A percentile compares a stretch with the other conserved stretches of the same genome.
phyloP scores from a whole-genome alignment of 2,113 vertebrate species.

The Sorex araneus region DNA sequence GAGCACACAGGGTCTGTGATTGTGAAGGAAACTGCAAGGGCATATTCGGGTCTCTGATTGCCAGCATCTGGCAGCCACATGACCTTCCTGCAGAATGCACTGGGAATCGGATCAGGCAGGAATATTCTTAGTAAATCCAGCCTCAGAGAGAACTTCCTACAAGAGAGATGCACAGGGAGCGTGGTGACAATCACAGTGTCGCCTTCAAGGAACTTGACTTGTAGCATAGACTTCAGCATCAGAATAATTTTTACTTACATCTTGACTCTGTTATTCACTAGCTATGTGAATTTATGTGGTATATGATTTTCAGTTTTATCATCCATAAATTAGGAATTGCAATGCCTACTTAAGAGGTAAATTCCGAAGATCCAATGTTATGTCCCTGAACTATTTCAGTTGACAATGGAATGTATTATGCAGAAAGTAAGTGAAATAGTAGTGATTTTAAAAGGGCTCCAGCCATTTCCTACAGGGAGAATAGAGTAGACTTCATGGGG shows the following conservation, averaged over 20 bases:
- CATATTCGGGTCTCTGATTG: neutral
- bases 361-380: neutral
- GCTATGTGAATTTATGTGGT: neutral
- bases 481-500: neutral
- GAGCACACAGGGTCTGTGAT: neutral
- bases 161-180: neutral
- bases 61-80: slow-evolving; percentile 29
- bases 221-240: neutral
- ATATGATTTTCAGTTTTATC: neutral
- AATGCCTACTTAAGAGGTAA: neutral
- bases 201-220: neutral
- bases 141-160: neutral
- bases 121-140: neutral
- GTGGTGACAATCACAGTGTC: accelerated
- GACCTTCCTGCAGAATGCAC: neutral
- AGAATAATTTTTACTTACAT: neutral
- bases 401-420: neutral
- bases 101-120: neutral
- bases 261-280: neutral
- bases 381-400: neutral
- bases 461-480: neutral
- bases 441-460: neutral
- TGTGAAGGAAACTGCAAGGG: slow-evolving; percentile 18
- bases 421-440: slow-evolving; percentile 32
- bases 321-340: neutral